Percentiles rank a stretch among this genome's conserved stretches.
phyloP scores from a whole-genome alignment of 92 coral and sea anemone genomes.

The Ricordea florida region DNA sequence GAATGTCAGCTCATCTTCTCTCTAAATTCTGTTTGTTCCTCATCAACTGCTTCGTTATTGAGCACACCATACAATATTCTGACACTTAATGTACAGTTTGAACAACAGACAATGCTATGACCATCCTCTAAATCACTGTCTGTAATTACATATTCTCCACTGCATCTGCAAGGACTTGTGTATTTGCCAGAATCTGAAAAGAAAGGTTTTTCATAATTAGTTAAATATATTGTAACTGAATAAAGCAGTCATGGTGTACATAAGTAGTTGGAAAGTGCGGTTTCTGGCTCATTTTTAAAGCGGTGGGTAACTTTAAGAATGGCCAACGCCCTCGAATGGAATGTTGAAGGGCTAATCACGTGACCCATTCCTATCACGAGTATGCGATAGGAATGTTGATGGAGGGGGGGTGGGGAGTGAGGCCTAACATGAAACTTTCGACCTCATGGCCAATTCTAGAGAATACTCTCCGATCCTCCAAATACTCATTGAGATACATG shows the following conservation, averaged over 20 bases:
- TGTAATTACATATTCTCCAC: slow-evolving; percentile 82
- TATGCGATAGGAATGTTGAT: too few species aligned
- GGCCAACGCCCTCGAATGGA: too few species aligned
- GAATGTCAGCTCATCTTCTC: neutral
- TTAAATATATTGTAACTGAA: neutral
- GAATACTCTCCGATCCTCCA: too few species aligned
- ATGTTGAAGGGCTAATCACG: too few species aligned
- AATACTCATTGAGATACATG: too few species aligned
- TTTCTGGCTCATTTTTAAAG: too few species aligned
- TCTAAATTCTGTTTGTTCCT: neutral
- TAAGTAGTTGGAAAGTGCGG: neutral
- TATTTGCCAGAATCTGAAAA: slow-evolving; percentile 59
- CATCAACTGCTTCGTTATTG: slow-evolving; percentile 20
- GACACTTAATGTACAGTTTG: slow-evolving; percentile 84
- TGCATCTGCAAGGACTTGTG: slow-evolving; percentile 82
- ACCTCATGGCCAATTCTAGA: too few species aligned
- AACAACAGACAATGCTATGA: slow-evolving; percentile 81
- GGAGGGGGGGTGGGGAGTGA: too few species aligned
- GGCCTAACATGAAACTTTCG: too few species aligned
- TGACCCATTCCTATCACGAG: too few species aligned
- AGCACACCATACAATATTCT: slow-evolving; percentile 61
- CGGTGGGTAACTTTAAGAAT: too few species aligned
- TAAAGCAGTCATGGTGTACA: neutral
- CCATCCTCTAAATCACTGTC: slow-evolving; percentile 79
- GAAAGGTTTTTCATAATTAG: neutral